Evolutionary conservation across 2,113 vertebrate species (phyloP).

Genomic region (Meriones unguiculatus): DNA sequence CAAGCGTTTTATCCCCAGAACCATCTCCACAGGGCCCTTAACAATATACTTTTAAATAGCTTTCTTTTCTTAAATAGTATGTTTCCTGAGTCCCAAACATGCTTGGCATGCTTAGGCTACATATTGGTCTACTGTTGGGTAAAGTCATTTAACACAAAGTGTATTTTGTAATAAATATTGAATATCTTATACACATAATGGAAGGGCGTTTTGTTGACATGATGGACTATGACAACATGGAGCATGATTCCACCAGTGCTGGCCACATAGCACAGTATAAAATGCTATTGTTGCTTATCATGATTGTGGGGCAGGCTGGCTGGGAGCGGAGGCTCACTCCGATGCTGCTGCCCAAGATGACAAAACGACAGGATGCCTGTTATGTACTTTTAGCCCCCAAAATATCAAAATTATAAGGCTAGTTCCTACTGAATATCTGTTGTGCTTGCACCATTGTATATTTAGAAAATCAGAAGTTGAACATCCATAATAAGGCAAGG

Average conservation of each 20-base stretch:
- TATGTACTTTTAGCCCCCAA: too few relatives aligned
- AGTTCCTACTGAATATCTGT: background rate
- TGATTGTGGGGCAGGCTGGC: background rate
- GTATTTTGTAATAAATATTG: constrained; percentile 10
- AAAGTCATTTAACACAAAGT: background rate
- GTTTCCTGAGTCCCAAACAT: background rate
- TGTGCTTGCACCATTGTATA: background rate
- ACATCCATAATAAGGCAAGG: background rate
- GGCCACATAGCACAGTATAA: background rate
- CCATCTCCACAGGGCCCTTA: background rate
- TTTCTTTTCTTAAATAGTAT: background rate
- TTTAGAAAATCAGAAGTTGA: background rate
- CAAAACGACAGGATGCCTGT: background rate
- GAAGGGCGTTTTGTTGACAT: background rate
- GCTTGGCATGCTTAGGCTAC: background rate
- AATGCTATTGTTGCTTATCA: background rate
- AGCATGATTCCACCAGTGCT: background rate
- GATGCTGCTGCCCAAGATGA: background rate
- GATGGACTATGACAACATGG: background rate
- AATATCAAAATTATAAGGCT: background rate
- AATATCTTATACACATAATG: background rate
- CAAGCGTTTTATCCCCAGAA: background rate
- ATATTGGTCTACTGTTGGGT: background rate
- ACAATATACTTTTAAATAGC: background rate
- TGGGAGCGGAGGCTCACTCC: background rate